These are phyloP conservation scores for Phytoseiulus persimilis DNA, from an alignment of 2,888 invertebrate species.

Conservation along the genomic window DNA sequence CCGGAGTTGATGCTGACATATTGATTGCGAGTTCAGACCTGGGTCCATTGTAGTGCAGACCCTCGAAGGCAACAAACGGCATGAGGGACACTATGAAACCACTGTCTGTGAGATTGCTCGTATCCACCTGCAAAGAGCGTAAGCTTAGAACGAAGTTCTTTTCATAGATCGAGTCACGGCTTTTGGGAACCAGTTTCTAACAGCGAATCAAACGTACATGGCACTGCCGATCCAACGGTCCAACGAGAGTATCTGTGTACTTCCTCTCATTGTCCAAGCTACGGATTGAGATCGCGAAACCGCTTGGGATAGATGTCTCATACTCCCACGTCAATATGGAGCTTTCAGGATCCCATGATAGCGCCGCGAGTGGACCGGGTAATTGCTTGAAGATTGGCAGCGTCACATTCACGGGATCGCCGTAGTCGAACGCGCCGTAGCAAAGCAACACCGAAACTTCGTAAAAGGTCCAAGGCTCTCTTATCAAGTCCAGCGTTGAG, in stretches of 20 bases:
- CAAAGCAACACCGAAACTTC: neutral
- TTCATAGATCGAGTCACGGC: too few species aligned
- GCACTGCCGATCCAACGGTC: neutral
- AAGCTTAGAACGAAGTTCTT: too few species aligned
- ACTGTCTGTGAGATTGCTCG: too few species aligned
- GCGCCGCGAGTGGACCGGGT: neutral
- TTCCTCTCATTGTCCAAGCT: neutral
- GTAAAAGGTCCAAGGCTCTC: neutral
- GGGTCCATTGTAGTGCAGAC: too few species aligned
- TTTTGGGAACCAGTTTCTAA: too few species aligned
- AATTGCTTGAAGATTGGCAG: neutral
- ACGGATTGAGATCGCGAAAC: neutral
- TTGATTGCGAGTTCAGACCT: too few species aligned
- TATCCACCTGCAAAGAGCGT: too few species aligned
- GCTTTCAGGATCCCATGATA: neutral
- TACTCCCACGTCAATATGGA: neutral
- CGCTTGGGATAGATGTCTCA: neutral
- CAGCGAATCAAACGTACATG: neutral
- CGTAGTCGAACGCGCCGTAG: neutral
- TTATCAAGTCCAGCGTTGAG: neutral
- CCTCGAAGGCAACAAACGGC: too few species aligned
- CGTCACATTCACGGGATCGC: neutral
- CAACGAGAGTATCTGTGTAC: neutral
- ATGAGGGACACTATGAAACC: too few species aligned
- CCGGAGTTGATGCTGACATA: too few species aligned